Evolutionary conservation across 2,888 invertebrate genomes (phyloP).

Genomic region (Ligdia adustata): DNA sequence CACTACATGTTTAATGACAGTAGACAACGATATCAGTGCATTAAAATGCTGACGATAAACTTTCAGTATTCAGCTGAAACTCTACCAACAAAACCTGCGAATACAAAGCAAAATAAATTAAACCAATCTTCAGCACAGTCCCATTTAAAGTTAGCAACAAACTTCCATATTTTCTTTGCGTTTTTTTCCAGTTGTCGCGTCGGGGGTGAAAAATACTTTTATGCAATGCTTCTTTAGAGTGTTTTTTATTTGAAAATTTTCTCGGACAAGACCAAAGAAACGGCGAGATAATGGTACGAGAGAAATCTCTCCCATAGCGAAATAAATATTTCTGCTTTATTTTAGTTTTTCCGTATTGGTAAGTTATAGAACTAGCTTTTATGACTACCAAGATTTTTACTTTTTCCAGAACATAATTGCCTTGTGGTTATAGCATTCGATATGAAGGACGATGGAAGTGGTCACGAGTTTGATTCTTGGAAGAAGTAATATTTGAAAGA

Average conservation of each 20-base stretch:
- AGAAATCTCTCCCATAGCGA: too few species aligned
- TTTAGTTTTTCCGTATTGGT: too few species aligned
- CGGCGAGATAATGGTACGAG: background rate
- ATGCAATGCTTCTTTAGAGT: constrained; percentile 13
- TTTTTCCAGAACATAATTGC: too few species aligned
- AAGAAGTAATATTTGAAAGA: too few species aligned
- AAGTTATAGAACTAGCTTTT: too few species aligned
- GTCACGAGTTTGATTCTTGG: too few species aligned
- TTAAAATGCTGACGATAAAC: background rate
- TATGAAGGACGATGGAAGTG: too few species aligned
- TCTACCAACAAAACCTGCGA: background rate
- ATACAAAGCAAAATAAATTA: constrained; percentile 21
- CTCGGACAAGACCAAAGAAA: constrained; percentile 2
- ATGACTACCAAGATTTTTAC: too few species aligned
- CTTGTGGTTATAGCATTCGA: too few species aligned
- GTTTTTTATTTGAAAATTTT: constrained; percentile 8
- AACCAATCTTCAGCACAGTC: constrained; percentile 26
- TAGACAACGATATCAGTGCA: background rate
- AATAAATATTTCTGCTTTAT: too few species aligned
- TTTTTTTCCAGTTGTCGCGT: constrained; percentile 9
- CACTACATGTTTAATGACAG: too few species aligned
- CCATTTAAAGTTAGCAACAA: constrained; percentile 29
- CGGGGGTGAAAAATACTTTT: constrained; percentile 13
- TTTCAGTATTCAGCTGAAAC: constrained; percentile 7
- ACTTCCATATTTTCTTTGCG: constrained; percentile 30